Evolutionary conservation across 2,797 vertebrate genomes (phyloP), one percentile per base, ranked within the genome.

Genomic region (Lophius americanus): DNA sequence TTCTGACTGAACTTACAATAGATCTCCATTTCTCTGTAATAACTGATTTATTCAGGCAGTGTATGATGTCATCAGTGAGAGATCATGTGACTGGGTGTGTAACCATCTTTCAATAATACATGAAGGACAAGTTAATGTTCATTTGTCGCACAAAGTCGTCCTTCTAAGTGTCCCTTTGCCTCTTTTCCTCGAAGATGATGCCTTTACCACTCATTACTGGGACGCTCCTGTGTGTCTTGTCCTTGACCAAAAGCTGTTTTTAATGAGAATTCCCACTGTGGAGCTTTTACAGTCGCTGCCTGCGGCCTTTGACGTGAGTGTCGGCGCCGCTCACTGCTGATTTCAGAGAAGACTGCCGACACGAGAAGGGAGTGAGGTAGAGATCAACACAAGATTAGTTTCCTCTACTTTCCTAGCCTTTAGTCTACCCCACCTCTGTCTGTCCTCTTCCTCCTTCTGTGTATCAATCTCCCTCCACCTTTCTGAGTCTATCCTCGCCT

Each of bases 171-270:
- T 71, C 47, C 6, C 36, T 51, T 53, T 51, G 9, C 63, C 0
- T 68, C 68, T 54, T 59, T 8, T 33, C 43, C 54, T 39, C 3
- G 13, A 37, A 33, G 13, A 6, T 12, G 4, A 14, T 33, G 4
- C 57, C 38, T 58, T 53, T 0, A 32, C 23, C 41, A n/a, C 5
- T 60, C 38, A 51, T 61, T 41, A 35, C 11, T 50, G 55, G 5
- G 4, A 41, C 14, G 11, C 42, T 70, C 73, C 60, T n/a, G 6
- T n/a, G 41, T 1, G 23, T 64, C 55, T 51, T 4, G 71, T 83
- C 65, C 67, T 83, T 76, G 68, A 85, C 79, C 79, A 51, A 70
- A 77, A 76, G 73, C 72, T 61, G 51, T 9, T 12, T 78, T 75
- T 82, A 75, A 84, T 75, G 58, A 75, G 71, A 68, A 39, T 75